A percentile compares a stretch with the other conserved stretches of the same genome.
Evolutionary conservation across 2,797 vertebrate species (phyloP).

Genomic region (Coccyzus lansbergi): DNA sequence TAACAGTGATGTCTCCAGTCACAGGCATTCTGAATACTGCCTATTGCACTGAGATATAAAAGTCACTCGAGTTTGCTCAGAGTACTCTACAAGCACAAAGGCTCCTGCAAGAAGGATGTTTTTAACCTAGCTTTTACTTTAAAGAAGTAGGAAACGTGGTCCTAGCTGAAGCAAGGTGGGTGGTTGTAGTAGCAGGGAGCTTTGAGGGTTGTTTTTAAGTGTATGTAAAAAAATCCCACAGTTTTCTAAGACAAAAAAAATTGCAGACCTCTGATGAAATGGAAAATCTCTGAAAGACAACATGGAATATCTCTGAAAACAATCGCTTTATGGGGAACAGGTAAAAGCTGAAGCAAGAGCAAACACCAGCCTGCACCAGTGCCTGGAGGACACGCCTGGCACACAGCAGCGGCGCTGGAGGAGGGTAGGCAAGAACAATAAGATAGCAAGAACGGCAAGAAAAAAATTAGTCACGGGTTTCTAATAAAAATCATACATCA

Average conservation of each 20-base stretch:
- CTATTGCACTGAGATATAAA: background rate
- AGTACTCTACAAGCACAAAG: background rate
- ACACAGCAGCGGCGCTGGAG: background rate
- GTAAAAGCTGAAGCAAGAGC: constrained; percentile 32
- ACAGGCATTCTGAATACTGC: background rate
- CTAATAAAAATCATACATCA: constrained; percentile 50
- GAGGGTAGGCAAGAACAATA: constrained; percentile 45
- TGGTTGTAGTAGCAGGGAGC: background rate
- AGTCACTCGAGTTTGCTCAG: background rate
- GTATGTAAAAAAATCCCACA: background rate
- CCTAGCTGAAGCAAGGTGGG: background rate
- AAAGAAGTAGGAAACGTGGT: background rate
- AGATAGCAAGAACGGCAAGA: constrained; percentile 9
- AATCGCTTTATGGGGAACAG: constrained; percentile 38
- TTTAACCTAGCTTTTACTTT: background rate
- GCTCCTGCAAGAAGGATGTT: background rate
- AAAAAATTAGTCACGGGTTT: constrained; percentile 65
- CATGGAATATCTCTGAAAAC: constrained; percentile 8
- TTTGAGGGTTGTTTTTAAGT: background rate
- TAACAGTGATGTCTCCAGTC: background rate
- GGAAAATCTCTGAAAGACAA: background rate
- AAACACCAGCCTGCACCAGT: constrained; percentile 38
- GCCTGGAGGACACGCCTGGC: constrained; percentile 62
- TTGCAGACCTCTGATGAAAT: constrained; percentile 10
- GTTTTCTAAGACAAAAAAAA: background rate